phyloP scores from a whole-genome alignment of 92 coral and sea anemone species.

The Anthopleura xanthogrammica region DNA sequence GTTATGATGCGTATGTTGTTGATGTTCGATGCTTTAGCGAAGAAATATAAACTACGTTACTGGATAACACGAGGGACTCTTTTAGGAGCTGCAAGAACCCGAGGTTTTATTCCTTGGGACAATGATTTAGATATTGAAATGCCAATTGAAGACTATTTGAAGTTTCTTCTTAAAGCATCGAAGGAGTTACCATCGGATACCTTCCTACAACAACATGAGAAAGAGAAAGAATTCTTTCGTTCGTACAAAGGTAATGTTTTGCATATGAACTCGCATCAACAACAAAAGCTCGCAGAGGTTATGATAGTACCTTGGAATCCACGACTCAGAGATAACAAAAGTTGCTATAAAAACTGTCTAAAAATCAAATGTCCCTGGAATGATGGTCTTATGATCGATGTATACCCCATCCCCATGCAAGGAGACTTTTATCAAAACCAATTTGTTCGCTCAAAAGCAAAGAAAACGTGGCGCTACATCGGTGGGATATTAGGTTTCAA shows the following conservation, averaged over 20 bases:
- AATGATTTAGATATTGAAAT: constrained; percentile 54
- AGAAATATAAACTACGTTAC: constrained; percentile 45
- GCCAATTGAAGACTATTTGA: constrained; percentile 60
- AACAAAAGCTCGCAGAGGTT: background rate
- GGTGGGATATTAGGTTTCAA: background rate
- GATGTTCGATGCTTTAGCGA: constrained; percentile 56
- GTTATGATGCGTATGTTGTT: constrained; percentile 56
- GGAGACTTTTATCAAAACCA: constrained; percentile 6
- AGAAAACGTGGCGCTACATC: background rate
- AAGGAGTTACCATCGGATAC: constrained; percentile 46
- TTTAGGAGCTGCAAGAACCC: constrained; percentile 74
- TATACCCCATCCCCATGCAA: constrained; percentile 17
- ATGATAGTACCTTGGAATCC: constrained; percentile 29
- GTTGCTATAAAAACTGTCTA: constrained; percentile 57
- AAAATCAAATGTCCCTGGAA: constrained; percentile 36
- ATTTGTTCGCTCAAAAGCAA: background rate
- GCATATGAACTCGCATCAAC: background rate
- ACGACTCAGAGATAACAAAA: constrained; percentile 47
- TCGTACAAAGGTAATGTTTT: background rate
- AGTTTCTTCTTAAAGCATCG: constrained; percentile 42
- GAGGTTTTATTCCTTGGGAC: constrained; percentile 81
- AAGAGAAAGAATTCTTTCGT: constrained; percentile 44
- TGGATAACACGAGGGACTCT: constrained; percentile 72
- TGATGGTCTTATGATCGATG: constrained; percentile 54
- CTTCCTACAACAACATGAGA: constrained; percentile 45